These are phyloP conservation scores for Bombus huntii DNA, from an alignment of 1,140 invertebrate genomes.

Conservation along the genomic window DNA sequence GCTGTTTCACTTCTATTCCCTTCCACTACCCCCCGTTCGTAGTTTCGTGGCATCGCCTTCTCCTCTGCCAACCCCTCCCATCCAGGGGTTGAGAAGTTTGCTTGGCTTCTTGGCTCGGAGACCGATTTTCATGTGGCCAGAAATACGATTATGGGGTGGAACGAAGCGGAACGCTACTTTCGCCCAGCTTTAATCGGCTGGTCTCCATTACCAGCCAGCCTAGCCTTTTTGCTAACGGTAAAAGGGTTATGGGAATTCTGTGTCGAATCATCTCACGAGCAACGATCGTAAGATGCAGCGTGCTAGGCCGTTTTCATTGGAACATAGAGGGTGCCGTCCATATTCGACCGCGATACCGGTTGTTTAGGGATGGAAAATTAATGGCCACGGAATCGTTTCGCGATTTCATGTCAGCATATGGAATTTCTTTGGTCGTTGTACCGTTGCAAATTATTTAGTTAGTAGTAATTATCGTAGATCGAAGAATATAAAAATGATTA, in stretches of 20 bases:
- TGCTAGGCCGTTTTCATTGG: not conserved
- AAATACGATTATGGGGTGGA: conserved; percentile 18
- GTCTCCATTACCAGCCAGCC: not conserved
- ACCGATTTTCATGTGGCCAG: conserved; percentile 42
- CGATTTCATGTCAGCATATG: not conserved
- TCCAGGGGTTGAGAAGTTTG: conserved; percentile 10
- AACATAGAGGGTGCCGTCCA: too few relatives aligned
- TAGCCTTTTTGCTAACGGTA: not conserved
- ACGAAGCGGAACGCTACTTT: conserved; percentile 37
- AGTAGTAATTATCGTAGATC: not conserved
- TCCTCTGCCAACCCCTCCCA: not conserved
- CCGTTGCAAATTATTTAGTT: too few relatives aligned
- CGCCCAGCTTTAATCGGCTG: conserved; percentile 29
- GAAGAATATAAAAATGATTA: not conserved
- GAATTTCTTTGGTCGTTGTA: not conserved
- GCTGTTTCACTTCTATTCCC: not conserved
- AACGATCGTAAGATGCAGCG: not conserved
- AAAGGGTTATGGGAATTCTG: conserved; percentile 35
- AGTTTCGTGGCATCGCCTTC: not conserved
- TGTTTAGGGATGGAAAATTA: not conserved
- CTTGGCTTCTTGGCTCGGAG: conserved; percentile 35
- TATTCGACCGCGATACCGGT: not conserved
- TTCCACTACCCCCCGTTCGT: not conserved
- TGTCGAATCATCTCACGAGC: not conserved
- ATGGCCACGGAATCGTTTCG: not conserved